Base-by-base conservation (phyloP, 2,888 invertebrate genomes). In the Beris morrisii region DNA sequence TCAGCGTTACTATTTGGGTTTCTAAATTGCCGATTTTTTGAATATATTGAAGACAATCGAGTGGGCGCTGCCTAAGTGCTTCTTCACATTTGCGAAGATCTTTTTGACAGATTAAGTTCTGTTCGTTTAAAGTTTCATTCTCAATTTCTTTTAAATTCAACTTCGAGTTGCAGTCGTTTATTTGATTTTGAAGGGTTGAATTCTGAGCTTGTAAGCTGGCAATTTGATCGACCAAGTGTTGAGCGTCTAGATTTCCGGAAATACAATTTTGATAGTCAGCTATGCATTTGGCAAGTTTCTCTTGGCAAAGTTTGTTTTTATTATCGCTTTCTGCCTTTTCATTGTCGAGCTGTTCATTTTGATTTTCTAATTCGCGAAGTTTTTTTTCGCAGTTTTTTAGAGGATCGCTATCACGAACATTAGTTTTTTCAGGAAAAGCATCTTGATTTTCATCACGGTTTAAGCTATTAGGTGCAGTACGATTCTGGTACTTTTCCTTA, bases 221-320 rank as follows among this genome's bases (percentile, higher is more conserved):
- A 5, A 56, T 56, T 22, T 56, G 43, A 7, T 56, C 7, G 22
- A 15, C 30, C 11, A 44, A 11, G 4, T 6, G 15, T 5, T 15
- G 5, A 6, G 43, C 44, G 9, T 5, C 9, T 4, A 22, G 9
- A 7, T 56, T 43, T 2, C 44, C 44, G 1, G 44, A 6, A 5
- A 56, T 43, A 6, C 56, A 56, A 22, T 56, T 44, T 56, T 56
- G 28, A 44, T 44, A 56, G 4, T 56, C n/a, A 22, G 43, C 44
- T 22, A 15, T 43, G 22, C 12, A 50, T 13, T 50, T 11, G 7
- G 50, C 15, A 11, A 50, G 13, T 13, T 50, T 5, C 2, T 50
- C 13, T 13, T n/a, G 7, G 7, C 12, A n/a, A n/a, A 7, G 12
- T 50, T n/a, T n/a, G 13, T 15, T 2, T 7, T 50, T 13, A 50